A percentile compares a stretch with the other conserved stretches of the same genome.
Conservation (phyloP, 2,113 vertebrate genomes). For the Oenanthe melanoleuca region DNA sequence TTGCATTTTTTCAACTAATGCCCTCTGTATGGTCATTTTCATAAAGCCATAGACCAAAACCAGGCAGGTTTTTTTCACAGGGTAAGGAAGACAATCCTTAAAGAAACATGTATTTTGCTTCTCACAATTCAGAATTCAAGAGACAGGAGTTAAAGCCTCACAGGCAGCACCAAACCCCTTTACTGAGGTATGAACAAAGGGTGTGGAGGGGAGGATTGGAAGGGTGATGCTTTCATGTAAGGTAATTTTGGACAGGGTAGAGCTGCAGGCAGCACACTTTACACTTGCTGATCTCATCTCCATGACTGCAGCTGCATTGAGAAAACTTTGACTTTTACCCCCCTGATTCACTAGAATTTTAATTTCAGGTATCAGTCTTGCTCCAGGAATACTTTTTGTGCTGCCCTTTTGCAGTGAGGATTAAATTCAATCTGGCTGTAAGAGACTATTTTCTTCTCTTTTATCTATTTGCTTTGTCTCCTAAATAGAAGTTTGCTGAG, state of each 20-base stretch:
- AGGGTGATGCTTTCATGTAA: background rate
- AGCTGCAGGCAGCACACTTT: background rate
- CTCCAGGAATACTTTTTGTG: background rate
- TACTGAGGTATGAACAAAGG: background rate
- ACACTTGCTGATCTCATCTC: background rate
- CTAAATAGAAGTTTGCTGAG: background rate
- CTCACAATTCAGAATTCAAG: background rate
- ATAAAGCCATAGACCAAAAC: background rate
- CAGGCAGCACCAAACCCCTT: background rate
- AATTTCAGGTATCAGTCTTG: background rate
- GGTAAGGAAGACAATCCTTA: background rate
- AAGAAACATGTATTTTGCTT: background rate
- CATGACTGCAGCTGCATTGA: background rate
- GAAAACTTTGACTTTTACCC: background rate
- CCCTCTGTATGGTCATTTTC: background rate
- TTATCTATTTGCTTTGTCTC: background rate
- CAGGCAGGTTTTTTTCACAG: background rate
- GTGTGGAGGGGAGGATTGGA: background rate
- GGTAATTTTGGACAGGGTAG: background rate
- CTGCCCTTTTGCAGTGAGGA: background rate
- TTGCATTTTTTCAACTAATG: background rate
- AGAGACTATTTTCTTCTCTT: background rate
- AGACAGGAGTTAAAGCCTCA: background rate
- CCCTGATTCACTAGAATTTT: background rate
- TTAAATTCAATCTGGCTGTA: background rate